Evolutionary conservation across 2,797 vertebrate genomes (phyloP), one percentile per base, ranked within the genome.

Genomic region (Emys orbicularis): DNA sequence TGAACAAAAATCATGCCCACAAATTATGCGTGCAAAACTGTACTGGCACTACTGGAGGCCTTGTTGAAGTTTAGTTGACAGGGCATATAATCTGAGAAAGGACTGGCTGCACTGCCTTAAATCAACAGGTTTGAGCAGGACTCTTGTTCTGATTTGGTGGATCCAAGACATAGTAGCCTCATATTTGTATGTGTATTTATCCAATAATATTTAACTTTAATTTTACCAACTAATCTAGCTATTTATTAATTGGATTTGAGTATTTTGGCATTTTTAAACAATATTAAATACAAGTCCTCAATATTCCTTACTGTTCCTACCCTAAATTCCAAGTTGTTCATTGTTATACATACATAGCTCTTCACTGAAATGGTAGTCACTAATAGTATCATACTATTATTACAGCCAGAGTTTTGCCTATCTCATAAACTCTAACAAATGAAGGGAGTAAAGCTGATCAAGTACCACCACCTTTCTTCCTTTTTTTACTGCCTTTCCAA

Each of bases 391-490:
- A 4, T 41, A 54, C 23, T 44, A 10, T 27, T 86, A 86, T 86
- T 86, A 84, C 61, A 91, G 89, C 8, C 1, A 1, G 54, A 88
- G 59, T 74, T 44, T 23, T 16, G 56, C 74, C 79, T 72, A 25
- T 65, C 79, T 61, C 21, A 80, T 4, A 5, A 8, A 15, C 37
- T 23, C 5, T n/a, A 93, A 93, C 74, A 77, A 77, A 77, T 9
- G 7, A 76, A 79, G 79, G 90, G 68, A 93, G 86, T 86, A 84
- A 88, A 84, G 54, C 56, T 95, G 97, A 97, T 96, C 95, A 96
- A 95, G 83, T 49, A 68, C 61, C 12, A 97, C 94, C 96, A 97
- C 96, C 93, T 97, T 97, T 97, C 93, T 95, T 97, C 94, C 90
- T 72, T 92, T 92, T 89, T 0, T 80, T 90, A 86, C 27, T 95